Base-by-base conservation (phyloP, 1,140 invertebrate genomes). In the Pseudomyrmex cubaensis region DNA sequence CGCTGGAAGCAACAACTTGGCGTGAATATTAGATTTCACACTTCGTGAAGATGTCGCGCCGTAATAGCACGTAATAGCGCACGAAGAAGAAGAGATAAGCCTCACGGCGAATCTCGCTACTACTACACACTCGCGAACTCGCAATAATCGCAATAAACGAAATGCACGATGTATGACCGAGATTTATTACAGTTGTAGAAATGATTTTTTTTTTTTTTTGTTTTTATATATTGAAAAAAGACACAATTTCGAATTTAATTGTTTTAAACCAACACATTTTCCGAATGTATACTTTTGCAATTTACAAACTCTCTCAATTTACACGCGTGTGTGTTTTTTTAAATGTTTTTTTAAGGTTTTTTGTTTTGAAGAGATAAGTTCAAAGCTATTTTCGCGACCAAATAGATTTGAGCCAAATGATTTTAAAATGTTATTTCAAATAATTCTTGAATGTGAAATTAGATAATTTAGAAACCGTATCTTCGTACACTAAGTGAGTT, bases 11-110 rank as follows among this genome's bases (percentile, higher is more conserved):
- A 70, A 72, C 76, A 80, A 70, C 76, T 57, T 70, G 66, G 20
- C 54, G 54, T 80, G 76, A 80, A 80, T 80, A 80, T 80, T 80
- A 80, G 76, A 80, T 80, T 80, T 72, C 66, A 72, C 76, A 80
- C 66, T 72, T 80, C 54, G 66, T 70, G 76, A 80, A 80, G 76
- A 80, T 72, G 76, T 72, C 54, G 66, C 66, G 66, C 66, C 20
- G 20, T 80, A 80, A 80, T 59, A 20, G 44, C 56, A 72, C 54
- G 76, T 80, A 80, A 80, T 80, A 80, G 54, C 66, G 66, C 54
- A 80, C 67, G 44, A 72, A 61, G 54, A 57, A 22, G 35, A 35
- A 20, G 64, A 46, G 61, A 70, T 46, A 66, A 80, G 76, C 66
- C 20, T 61, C 56, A 15, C n/a, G 7, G 35, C 35, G 5, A 35